These are phyloP conservation scores for Calidris pugnax DNA, from an alignment of 2,113 vertebrate genomes.

Conservation along the genomic window DNA sequence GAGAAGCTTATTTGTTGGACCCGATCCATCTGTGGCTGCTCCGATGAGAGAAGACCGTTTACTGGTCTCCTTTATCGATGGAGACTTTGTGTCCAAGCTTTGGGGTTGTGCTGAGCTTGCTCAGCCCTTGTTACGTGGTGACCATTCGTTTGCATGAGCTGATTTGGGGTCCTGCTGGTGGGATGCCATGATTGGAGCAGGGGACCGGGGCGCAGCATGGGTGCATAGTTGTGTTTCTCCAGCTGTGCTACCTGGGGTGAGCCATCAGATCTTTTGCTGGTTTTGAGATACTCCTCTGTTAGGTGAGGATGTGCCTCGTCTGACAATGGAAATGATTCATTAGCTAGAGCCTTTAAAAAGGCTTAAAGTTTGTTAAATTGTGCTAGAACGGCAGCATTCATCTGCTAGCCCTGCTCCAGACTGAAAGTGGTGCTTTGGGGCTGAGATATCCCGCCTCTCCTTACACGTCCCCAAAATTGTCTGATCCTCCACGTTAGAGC, in stretches of 20 bases:
- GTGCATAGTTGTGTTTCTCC: rapidly evolving
- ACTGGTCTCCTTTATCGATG: not conserved
- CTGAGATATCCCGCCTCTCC: rapidly evolving
- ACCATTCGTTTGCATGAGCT: rapidly evolving
- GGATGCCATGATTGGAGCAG: not conserved
- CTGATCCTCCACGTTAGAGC: not conserved
- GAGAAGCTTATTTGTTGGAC: conserved; percentile 29
- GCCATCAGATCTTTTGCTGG: not conserved
- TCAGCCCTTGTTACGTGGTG: not conserved
- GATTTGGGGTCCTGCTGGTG: not conserved
- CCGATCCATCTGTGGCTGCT: conserved; percentile 4
- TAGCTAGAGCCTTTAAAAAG: not conserved
- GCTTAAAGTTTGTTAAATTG: not conserved
- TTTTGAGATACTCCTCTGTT: not conserved
- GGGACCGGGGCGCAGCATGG: rapidly evolving
- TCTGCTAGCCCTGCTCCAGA: not conserved
- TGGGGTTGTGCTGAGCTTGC: not conserved
- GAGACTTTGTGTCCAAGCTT: not conserved
- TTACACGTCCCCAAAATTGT: not conserved
- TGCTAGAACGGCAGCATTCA: not conserved
- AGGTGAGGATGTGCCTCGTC: not conserved
- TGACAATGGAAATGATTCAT: not conserved
- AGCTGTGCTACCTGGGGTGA: not conserved
- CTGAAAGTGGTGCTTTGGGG: not conserved
- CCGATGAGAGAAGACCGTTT: not conserved